Base-by-base conservation (phyloP, 92 coral and sea anemone genomes). In the Heteractis magnifica region DNA sequence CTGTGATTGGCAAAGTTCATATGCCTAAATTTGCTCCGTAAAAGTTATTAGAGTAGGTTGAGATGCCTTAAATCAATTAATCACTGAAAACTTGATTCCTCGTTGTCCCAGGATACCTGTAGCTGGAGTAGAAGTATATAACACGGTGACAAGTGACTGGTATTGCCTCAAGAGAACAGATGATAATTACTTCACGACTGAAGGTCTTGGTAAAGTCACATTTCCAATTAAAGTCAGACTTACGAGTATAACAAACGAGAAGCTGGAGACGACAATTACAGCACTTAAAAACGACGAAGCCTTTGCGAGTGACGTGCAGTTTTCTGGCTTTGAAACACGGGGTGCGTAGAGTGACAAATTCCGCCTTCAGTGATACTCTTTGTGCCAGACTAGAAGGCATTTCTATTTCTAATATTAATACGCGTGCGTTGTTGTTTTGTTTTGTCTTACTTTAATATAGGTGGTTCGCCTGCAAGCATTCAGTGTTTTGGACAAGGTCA, bases 401-500 rank as follows among this genome's bases (percentile, higher is more conserved):
- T 65, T 65, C 21, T 21, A 65, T 10, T 65, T 65, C 20, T 34
- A 34, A 34, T 34, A 2, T 8, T 65, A 65, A 16, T 21, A 65
- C 41, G 41, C 21, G 3, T 16, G 34, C 72, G 21, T 16, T 6
- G 16, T 23, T 34, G 15, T 9, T 20, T 79, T 12, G 15, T 15
- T 52, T 51, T 79, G 8, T 6, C 71, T 68, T 4, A n/a, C 18
- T 18, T 51, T 84, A 34, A 34, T 34, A 34, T 49, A 93, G 97
- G 92, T 65, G 94, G 94, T 11, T 85, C 94, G 52, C 94, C 97
- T 6, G 81, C 80, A 49, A 89, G 87, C 16, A 90, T 93, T 60
- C 78, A 86, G 77, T 93, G 97, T 60, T 89, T 81, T 78, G 97
- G 97, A 59, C 97, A 93, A 84, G 97, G 97, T 14, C 81, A 90